phyloP scores from a whole-genome alignment of 2,113 vertebrate genomes.

The Cygnus atratus region DNA sequence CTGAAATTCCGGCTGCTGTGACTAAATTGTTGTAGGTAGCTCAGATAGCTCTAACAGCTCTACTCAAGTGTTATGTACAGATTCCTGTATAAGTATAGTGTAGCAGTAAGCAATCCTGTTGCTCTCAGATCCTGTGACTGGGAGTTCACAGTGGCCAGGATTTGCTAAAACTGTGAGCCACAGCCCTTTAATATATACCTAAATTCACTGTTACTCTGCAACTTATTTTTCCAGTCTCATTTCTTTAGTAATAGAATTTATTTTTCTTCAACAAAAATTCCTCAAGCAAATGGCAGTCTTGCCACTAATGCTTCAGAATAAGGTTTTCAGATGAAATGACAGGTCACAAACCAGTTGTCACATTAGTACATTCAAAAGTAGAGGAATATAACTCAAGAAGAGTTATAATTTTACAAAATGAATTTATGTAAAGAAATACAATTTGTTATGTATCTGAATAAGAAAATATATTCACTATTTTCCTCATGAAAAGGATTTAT shows the following conservation, averaged over 20 bases:
- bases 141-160: not conserved
- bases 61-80: not conserved
- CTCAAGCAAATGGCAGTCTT: not conserved
- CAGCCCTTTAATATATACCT: not conserved
- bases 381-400: not conserved
- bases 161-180: not conserved
- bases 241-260: not conserved
- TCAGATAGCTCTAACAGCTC: not conserved
- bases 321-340: not conserved
- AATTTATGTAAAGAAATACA: not conserved
- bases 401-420: not conserved
- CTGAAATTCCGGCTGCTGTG: not conserved
- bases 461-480: not conserved
- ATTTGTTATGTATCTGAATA: not conserved
- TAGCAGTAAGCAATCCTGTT: not conserved
- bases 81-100: rapidly evolving
- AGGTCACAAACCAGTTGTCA: not conserved
- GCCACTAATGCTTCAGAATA: not conserved
- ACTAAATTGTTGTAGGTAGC: not conserved
- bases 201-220: not conserved
- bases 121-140: not conserved
- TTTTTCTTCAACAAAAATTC: not conserved
- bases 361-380: not conserved
- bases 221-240: not conserved
- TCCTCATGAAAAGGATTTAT: not conserved